Conservation (phyloP, 2,797 vertebrate genomes). For the Mallotus villosus region DNA sequence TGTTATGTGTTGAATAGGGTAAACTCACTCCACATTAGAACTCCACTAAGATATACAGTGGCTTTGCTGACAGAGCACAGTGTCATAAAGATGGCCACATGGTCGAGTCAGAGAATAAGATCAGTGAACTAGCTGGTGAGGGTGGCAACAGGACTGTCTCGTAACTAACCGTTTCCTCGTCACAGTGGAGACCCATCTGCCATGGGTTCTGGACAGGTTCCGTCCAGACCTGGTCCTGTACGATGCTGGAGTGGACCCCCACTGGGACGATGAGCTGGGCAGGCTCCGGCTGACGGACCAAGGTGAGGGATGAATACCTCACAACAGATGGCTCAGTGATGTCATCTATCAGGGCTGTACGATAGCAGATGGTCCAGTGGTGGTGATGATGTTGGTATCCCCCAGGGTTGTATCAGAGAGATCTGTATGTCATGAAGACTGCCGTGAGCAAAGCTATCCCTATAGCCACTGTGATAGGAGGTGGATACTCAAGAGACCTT, state of each 20-base stretch:
- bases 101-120: no score
- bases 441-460: slow-evolving; percentile 58
- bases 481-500: slow-evolving; percentile 65
- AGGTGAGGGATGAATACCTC: slow-evolving; percentile 38
- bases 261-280: slow-evolving; percentile 66
- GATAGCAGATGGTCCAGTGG: background rate
- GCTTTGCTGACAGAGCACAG: no score
- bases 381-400: background rate
- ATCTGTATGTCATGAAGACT: slow-evolving; percentile 66
- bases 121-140: no score
- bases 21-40: no score
- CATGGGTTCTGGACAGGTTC: slow-evolving; percentile 62
- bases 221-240: slow-evolving; percentile 65
- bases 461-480: slow-evolving; percentile 63
- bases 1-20: background rate
- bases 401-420: slow-evolving; percentile 63
- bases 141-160: no score
- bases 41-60: no score
- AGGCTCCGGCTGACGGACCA: slow-evolving; percentile 63
- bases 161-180: no score
- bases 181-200: slow-evolving; percentile 61
- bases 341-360: background rate
- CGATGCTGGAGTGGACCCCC: slow-evolving; percentile 69
- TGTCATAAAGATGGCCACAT: no score
- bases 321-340: background rate